Percentiles rank a stretch among this genome's conserved stretches.
These are phyloP conservation scores for Zoroaster sp. DNA, from an alignment of 53 echinoderm and acorn worm genomes.

Conservation along the genomic window DNA sequence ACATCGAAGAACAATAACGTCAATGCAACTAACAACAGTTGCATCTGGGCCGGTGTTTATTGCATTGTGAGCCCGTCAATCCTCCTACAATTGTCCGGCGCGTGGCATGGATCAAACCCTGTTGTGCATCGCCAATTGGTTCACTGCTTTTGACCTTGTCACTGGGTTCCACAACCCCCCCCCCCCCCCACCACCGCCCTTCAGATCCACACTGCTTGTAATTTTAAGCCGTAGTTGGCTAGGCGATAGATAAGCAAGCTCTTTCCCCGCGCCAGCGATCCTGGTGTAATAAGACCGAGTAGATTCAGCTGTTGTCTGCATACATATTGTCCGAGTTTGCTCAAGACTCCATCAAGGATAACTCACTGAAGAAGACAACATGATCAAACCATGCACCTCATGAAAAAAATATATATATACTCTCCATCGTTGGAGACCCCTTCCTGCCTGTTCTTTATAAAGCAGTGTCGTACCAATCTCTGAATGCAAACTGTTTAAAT, in stretches of 20 bases:
- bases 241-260: neutral
- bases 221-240: neutral
- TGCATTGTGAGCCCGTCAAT: slow-evolving; percentile 14
- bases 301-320: slow-evolving; percentile 11
- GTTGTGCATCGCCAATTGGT: neutral
- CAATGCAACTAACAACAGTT: neutral
- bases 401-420: neutral
- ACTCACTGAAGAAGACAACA: slow-evolving; percentile 12
- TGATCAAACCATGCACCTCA: slow-evolving; percentile 24
- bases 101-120: neutral
- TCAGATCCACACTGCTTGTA: neutral
- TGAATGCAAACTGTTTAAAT: slow-evolving; percentile 62
- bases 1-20: neutral
- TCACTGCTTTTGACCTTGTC: slow-evolving; percentile 1
- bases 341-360: slow-evolving; percentile 17
- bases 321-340: neutral
- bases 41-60: slow-evolving; percentile 1
- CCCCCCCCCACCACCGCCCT: neutral
- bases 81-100: neutral
- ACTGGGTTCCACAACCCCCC: neutral
- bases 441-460: neutral
- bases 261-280: slow-evolving; percentile 13
- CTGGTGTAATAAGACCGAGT: slow-evolving; percentile 15
- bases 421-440: neutral
- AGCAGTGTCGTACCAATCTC: neutral